Evolutionary conservation across 2,797 vertebrate genomes (phyloP).

Genomic region (Carapus acus): DNA sequence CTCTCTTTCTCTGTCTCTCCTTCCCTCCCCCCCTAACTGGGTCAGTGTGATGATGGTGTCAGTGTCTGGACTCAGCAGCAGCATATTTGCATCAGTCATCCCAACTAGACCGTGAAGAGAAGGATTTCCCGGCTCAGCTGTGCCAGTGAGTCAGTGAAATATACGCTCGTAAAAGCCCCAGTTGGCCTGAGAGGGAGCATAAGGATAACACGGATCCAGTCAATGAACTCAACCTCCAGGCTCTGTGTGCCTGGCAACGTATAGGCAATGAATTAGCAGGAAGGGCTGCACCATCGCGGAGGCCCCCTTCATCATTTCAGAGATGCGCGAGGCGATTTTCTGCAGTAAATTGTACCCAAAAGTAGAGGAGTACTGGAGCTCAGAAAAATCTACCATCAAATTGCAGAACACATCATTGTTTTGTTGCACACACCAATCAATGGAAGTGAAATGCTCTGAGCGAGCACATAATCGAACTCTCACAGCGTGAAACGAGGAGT

Average conservation of each 20-base stretch:
- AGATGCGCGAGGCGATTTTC: slow-evolving; percentile 14
- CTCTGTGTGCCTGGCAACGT: slow-evolving; percentile 42
- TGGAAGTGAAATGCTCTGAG: slow-evolving; percentile 1
- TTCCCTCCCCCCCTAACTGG: slow-evolving; percentile 45
- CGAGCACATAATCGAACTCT: slow-evolving; percentile 15
- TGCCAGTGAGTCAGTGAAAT: slow-evolving; percentile 70
- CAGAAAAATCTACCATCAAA: no score
- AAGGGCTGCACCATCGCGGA: slow-evolving; percentile 28
- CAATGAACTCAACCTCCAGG: slow-evolving; percentile 54
- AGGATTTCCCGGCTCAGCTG: slow-evolving; percentile 70
- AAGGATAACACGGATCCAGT: slow-evolving; percentile 53
- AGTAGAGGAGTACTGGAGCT: no score
- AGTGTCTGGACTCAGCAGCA: slow-evolving; percentile 69
- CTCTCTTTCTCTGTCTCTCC: slow-evolving; percentile 9
- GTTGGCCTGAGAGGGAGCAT: slow-evolving; percentile 50
- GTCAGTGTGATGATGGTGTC: slow-evolving; percentile 69
- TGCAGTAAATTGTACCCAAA: no score
- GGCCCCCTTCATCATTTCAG: slow-evolving; percentile 17
- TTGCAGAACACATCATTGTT: background rate
- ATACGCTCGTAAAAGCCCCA: slow-evolving; percentile 55
- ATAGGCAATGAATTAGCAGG: slow-evolving; percentile 33
- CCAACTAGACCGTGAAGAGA: slow-evolving; percentile 72
- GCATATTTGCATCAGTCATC: slow-evolving; percentile 74
- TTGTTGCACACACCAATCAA: background rate
- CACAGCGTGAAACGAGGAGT: slow-evolving; percentile 37